Conservation (phyloP, 2,113 vertebrate genomes). For the Dolichallabes microphthalmus region DNA sequence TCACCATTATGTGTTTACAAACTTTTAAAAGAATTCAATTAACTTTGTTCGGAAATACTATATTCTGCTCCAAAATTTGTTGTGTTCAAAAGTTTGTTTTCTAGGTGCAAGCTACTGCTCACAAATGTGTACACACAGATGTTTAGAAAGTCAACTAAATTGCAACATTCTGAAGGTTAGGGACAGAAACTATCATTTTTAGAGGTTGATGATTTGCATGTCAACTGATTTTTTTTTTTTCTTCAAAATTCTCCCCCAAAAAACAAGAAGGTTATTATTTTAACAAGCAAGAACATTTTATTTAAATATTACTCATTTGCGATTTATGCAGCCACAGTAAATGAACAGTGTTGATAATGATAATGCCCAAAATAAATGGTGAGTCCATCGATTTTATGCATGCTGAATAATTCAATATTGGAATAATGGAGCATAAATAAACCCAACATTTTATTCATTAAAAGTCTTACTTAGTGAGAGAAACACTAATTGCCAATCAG, state of each 20-base stretch:
- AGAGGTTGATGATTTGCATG: background rate
- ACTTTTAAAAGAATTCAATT: background rate
- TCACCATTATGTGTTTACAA: background rate
- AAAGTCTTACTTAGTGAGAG: slow-evolving; percentile 1
- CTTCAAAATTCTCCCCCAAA: no score
- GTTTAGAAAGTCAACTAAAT: background rate
- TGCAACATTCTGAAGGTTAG: background rate
- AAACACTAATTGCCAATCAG: slow-evolving; percentile 21
- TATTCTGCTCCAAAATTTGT: background rate
- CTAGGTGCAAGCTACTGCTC: background rate
- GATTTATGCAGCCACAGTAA: background rate
- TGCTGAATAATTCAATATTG: background rate
- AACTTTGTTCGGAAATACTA: background rate
- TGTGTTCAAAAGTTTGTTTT: background rate
- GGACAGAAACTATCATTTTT: background rate
- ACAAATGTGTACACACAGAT: background rate
- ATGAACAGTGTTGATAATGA: background rate
- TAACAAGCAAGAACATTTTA: slow-evolving; percentile 7
- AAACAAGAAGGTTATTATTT: background rate
- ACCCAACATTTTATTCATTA: slow-evolving; percentile 24
- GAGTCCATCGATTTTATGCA: background rate
- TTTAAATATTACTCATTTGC: background rate
- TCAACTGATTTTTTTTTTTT: background rate
- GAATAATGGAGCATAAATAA: background rate
- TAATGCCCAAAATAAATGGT: background rate